Percentiles rank a stretch among this genome's conserved stretches.
Conservation (phyloP, 2,888 invertebrate species). For the Iphiclides podalirius region DNA sequence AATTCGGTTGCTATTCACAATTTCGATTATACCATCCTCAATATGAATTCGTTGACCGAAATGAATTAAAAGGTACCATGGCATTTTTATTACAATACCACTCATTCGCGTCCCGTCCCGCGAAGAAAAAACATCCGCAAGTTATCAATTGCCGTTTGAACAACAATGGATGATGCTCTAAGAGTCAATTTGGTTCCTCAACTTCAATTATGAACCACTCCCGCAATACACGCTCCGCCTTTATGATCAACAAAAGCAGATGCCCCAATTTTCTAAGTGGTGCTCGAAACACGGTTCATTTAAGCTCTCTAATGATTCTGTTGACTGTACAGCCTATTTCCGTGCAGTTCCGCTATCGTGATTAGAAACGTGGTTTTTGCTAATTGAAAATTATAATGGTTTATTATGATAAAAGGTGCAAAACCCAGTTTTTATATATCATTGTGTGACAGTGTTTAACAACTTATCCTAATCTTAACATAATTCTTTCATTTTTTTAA, state of each 20-base stretch:
- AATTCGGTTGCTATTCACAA: no score
- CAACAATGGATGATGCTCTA: no score
- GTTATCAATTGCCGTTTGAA: no score
- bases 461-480: no score
- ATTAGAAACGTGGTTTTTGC: background rate
- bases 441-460: no score
- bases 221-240: slow-evolving; percentile 8
- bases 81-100: no score
- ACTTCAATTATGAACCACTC: slow-evolving; percentile 11
- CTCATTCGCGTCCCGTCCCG: no score
- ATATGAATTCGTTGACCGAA: background rate
- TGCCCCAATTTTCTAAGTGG: slow-evolving; percentile 44
- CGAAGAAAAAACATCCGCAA: no score
- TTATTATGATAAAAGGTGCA: no score
- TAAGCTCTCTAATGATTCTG: slow-evolving; percentile 21
- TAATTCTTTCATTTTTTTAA: no score
- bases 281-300: slow-evolving; percentile 24
- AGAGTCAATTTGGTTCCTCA: background rate
- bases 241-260: slow-evolving; percentile 47
- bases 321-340: slow-evolving; percentile 7
- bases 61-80: background rate
- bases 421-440: no score
- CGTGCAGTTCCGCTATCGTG: background rate
- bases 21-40: no score
- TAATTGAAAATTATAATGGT: background rate